Evolutionary conservation across 1,140 invertebrate genomes (phyloP), one percentile per base, ranked within the genome.

Genomic region (Helicoverpa armigera): DNA sequence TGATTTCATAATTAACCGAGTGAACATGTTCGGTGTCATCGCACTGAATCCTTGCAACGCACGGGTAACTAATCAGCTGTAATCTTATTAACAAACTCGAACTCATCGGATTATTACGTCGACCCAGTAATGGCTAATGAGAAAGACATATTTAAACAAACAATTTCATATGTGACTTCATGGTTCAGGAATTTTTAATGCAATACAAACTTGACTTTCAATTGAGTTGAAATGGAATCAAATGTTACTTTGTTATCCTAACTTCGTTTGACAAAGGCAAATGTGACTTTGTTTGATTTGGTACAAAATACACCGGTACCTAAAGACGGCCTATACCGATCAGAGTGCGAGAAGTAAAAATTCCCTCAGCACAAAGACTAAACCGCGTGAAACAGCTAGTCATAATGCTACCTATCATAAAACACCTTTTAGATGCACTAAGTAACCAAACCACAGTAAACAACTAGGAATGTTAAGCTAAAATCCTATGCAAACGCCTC

Each of bases 401-500:
- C 35, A 43, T 43, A 9, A 9, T 43, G 35, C 35, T 9, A 43
- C 35, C 35, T 43, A 7, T 63, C 23, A 7, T 12, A 35, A 63
- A 63, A 63, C 14, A 35, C 31, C 13, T 31, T 63, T 35, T 35
- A 58, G 56, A 58, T n/a, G 11, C 14, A 3, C 7, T 63, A 43
- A 14, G 23, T 63, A 53, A 53, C 50, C 63, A 65, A 63, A 76
- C 51, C 29, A n/a, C 35, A 79, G 48, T 13, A 74, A 58, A 70
- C 9, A 73, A 74, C 31, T 18, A 23, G 76, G 70, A 58, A 65
- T 86, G 73, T 83, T 73, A 86, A 43, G 35, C 86, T 90, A 90
- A 91, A 88, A 88, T 81, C 67, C 83, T 88, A 88, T 91, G 87
- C 86, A 91, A 93, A 93, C 87, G 86, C 83, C 79, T 89, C 83